Conservation (phyloP, 2,888 invertebrate species). For the Lepidocyrtinus sp. region DNA sequence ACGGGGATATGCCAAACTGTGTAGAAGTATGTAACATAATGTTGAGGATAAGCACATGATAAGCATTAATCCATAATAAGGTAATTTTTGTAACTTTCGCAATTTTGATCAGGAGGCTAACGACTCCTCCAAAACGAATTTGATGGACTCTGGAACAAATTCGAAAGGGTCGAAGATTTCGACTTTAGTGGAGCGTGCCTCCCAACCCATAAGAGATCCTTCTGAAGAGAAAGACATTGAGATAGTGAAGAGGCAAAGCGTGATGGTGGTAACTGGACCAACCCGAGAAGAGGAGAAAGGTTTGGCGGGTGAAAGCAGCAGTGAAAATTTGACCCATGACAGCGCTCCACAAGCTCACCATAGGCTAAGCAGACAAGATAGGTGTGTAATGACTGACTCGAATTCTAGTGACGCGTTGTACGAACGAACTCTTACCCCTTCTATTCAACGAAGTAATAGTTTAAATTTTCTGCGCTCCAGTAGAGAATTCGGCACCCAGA, state of each 20-base stretch:
- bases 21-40: conserved; percentile 33
- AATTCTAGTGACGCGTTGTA: conserved; percentile 49
- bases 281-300: conserved; percentile 3
- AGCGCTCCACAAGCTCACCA: too few relatives aligned
- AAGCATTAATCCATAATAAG: background rate
- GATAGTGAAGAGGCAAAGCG: conserved; percentile 71
- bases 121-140: background rate
- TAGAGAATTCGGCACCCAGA: conserved; percentile 67
- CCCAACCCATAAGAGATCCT: conserved; percentile 72
- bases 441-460: conserved; percentile 52
- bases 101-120: background rate
- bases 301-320: conserved; percentile 37
- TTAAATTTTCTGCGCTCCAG: conserved; percentile 51
- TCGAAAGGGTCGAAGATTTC: background rate
- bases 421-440: conserved; percentile 55
- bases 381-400: conserved; percentile 59
- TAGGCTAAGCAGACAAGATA: conserved; percentile 47
- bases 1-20: conserved; percentile 67
- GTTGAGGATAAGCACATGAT: background rate
- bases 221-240: conserved; percentile 81
- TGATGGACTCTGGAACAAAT: background rate
- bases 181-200: conserved; percentile 23
- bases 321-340: background rate
- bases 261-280: conserved; percentile 21
- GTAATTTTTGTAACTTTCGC: background rate